Conservation (phyloP, 2,797 vertebrate genomes). For the Argyrosomus regius region DNA sequence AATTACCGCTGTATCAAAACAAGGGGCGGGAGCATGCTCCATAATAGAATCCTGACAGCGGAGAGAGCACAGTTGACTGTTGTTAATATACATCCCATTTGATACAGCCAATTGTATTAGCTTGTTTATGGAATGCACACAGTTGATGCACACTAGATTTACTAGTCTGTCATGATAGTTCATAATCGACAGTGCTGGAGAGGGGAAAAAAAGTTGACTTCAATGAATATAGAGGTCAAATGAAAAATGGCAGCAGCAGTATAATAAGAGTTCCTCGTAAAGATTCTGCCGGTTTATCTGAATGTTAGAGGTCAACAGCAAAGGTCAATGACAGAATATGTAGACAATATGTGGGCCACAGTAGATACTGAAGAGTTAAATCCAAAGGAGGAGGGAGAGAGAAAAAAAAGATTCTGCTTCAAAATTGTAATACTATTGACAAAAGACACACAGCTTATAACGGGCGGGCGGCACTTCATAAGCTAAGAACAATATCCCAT, state of each 20-base stretch:
- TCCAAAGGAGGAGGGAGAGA: conserved; percentile 28
- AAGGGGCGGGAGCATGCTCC: conserved; percentile 81
- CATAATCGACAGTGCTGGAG: conserved; percentile 59
- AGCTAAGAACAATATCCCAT: conserved; percentile 82
- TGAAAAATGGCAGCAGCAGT: conserved; percentile 55
- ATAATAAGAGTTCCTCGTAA: conserved; percentile 65
- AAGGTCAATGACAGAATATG: conserved; percentile 66
- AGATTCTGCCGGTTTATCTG: conserved; percentile 73
- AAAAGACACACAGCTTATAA: conserved; percentile 79
- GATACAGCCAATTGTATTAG: conserved; percentile 81
- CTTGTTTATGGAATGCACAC: conserved; percentile 75
- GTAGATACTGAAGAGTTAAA: conserved; percentile 65
- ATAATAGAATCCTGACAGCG: conserved; percentile 88
- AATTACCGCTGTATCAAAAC: conserved; percentile 90
- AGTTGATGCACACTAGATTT: conserved; percentile 76
- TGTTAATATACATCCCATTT: conserved; percentile 85
- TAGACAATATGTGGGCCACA: conserved; percentile 40
- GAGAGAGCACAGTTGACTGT: conserved; percentile 75
- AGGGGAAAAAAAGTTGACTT: conserved; percentile 57
- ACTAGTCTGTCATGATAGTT: conserved; percentile 81
- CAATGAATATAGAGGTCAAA: conserved; percentile 75
- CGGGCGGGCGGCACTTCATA: conserved; percentile 69
- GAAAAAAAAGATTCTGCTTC: conserved; percentile 27
- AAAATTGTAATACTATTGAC: conserved; percentile 77
- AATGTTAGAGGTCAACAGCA: conserved; percentile 71